Conservation (phyloP, 2,113 vertebrate genomes). For the Psammodynastes pulverulentus region DNA sequence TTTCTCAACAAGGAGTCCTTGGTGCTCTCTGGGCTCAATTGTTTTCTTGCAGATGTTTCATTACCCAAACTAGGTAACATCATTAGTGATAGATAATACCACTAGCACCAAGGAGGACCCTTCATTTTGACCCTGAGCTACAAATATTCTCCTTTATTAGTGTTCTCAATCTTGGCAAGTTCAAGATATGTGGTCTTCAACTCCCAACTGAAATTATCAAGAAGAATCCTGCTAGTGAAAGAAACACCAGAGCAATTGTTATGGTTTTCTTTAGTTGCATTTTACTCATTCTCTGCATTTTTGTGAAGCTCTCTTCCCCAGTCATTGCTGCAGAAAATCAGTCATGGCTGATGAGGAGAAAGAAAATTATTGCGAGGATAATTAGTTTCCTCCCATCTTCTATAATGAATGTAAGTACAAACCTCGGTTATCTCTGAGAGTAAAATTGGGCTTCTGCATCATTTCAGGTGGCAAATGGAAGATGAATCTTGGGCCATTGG, state of each 20-base stretch:
- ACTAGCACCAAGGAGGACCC: background rate
- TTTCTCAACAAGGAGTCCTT: background rate
- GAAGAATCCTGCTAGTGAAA: constrained; percentile 14
- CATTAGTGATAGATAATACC: background rate
- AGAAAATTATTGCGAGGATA: constrained; percentile 16
- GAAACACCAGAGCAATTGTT: background rate
- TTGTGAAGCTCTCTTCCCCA: background rate
- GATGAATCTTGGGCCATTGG: constrained; percentile 86
- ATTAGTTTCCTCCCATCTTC: constrained; percentile 13
- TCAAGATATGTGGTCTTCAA: background rate
- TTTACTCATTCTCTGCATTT: background rate
- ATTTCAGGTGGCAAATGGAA: constrained; percentile 89
- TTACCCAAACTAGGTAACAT: background rate
- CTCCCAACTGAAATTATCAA: constrained; percentile 1
- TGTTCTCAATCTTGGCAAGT: background rate
- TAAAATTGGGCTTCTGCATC: constrained; percentile 92
- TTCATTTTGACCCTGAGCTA: background rate
- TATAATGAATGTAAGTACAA: constrained; percentile 48
- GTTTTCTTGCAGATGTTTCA: background rate
- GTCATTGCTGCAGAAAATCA: background rate
- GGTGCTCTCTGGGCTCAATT: background rate
- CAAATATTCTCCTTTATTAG: background rate
- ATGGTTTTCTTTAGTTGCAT: background rate
- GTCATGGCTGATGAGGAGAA: background rate
- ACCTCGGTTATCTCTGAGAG: constrained; percentile 95